A percentile compares a stretch with the other conserved stretches of the same genome.
phyloP scores from a whole-genome alignment of 1,140 invertebrate genomes.

The Drosophila prosaltans region DNA sequence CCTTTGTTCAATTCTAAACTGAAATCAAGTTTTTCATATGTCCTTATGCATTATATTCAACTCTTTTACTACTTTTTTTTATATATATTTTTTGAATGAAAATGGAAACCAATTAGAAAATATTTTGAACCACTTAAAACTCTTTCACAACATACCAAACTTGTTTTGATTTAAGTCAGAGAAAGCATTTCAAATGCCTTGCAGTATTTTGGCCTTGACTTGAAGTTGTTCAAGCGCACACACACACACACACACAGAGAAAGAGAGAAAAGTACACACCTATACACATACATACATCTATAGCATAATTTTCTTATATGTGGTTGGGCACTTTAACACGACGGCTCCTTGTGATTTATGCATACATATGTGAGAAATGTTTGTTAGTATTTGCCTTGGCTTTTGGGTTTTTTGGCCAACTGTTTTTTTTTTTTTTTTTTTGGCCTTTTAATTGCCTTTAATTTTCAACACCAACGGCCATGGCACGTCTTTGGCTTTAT shows the following conservation, averaged over 20 bases:
- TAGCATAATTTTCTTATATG: conserved; percentile 1
- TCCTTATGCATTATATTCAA: too few species aligned
- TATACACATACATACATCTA: background rate
- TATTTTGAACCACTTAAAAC: background rate
- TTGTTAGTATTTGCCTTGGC: conserved; percentile 21
- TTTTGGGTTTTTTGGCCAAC: conserved; percentile 26
- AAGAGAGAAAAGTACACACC: background rate
- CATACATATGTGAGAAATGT: conserved; percentile 17
- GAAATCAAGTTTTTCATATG: background rate
- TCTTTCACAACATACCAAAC: background rate
- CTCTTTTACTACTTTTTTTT: too few species aligned
- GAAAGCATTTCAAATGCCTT: background rate
- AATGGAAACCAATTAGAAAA: conserved; percentile 3
- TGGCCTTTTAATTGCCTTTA: conserved; percentile 74
- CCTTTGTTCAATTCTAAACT: background rate
- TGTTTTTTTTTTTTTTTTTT: background rate
- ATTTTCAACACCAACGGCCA: conserved; percentile 68
- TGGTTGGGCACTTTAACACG: conserved; percentile 36
- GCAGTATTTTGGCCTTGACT: conserved; percentile 10
- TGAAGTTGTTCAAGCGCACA: conserved; percentile 26
- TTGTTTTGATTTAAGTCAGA: conserved; percentile 9
- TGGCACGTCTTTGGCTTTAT: conserved; percentile 28
- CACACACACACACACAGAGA: background rate
- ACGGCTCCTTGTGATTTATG: conserved; percentile 61
- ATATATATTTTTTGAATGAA: background rate